phyloP scores from a whole-genome alignment of 2,113 vertebrate genomes.

The Muntiacus muntjak region DNA sequence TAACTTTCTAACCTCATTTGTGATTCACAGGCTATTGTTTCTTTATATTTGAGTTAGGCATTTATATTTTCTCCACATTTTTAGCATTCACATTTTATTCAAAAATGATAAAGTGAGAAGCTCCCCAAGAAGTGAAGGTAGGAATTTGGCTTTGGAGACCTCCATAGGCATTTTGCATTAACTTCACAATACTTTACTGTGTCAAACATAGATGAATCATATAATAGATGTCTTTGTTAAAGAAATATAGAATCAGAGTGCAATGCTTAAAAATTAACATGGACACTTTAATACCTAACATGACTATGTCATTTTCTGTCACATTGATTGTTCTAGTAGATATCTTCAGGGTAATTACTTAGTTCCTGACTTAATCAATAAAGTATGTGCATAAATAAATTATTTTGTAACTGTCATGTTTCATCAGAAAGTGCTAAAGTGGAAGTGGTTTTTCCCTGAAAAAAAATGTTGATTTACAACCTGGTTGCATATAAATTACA shows the following conservation, averaged over 20 bases:
- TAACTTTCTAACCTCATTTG: not conserved
- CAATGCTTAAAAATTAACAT: not conserved
- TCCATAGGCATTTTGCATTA: not conserved
- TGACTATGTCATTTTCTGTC: not conserved
- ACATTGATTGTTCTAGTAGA: not conserved
- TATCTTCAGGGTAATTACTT: not conserved
- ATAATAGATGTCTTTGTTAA: not conserved
- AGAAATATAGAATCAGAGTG: not conserved
- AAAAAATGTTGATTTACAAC: not conserved
- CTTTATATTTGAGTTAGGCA: not conserved
- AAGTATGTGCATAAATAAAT: constrained; percentile 29
- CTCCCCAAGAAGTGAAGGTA: not conserved
- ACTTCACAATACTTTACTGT: not conserved
- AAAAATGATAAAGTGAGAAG: not conserved
- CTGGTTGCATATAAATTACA: not conserved
- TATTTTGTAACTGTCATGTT: not conserved
- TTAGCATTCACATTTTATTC: not conserved
- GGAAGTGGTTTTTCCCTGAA: not conserved
- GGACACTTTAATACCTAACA: not conserved
- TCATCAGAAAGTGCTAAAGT: not conserved
- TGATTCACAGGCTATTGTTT: not conserved
- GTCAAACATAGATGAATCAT: not conserved
- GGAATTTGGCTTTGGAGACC: not conserved
- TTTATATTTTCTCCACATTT: not conserved
- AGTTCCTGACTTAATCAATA: not conserved